A percentile compares a stretch with the other conserved stretches of the same genome.
Evolutionary conservation across 2,113 vertebrate genomes (phyloP).

Genomic region (Mungos mungo): DNA sequence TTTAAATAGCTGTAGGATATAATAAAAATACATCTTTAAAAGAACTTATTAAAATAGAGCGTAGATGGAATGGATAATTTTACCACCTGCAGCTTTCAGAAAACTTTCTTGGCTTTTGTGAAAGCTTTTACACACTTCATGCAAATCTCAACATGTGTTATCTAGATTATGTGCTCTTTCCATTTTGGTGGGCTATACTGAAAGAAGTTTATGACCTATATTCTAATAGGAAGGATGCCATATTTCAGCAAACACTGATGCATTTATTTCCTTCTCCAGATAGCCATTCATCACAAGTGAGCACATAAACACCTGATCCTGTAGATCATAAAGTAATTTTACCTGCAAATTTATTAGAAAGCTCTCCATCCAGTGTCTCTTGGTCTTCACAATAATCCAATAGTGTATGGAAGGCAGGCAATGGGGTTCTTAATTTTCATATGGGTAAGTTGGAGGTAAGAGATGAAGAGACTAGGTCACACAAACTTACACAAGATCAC

Average conservation of each 20-base stretch:
- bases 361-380: neutral
- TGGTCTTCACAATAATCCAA: neutral
- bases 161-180: neutral
- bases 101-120: slow-evolving; percentile 66
- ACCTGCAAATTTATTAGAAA: neutral
- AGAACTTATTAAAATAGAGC: slow-evolving; percentile 77
- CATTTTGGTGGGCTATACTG: neutral
- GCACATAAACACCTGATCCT: neutral
- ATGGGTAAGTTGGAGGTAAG: neutral
- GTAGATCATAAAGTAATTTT: neutral
- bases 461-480: neutral
- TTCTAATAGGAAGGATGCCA: neutral
- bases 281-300: neutral
- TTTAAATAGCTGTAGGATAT: slow-evolving; percentile 77
- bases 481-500: neutral
- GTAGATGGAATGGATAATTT: slow-evolving; percentile 77
- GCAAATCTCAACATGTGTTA: slow-evolving; percentile 24
- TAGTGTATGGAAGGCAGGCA: neutral
- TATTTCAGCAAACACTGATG: neutral
- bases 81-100: slow-evolving; percentile 70
- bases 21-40: slow-evolving; percentile 79
- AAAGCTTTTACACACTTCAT: slow-evolving; percentile 59
- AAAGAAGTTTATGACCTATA: neutral
- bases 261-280: neutral
- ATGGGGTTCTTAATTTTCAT: neutral